phyloP scores from a whole-genome alignment of 1,140 invertebrate genomes.

The Patella vulgata region DNA sequence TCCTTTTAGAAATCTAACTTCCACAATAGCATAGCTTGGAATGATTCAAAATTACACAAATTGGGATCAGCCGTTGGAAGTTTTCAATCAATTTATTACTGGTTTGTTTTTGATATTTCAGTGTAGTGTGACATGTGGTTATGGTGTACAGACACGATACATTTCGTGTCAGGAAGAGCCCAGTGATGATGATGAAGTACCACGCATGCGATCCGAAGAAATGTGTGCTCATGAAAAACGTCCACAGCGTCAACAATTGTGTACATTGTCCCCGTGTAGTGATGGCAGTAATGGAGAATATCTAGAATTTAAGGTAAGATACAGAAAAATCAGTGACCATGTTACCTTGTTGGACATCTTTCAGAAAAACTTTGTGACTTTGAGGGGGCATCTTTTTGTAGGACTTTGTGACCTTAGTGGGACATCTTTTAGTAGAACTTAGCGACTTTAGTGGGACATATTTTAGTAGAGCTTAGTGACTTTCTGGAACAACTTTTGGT shows the following conservation, averaged over 20 bases:
- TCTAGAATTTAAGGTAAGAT: too few species aligned
- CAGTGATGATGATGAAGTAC: not conserved
- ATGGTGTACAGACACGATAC: constrained; percentile 27
- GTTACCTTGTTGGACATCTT: too few species aligned
- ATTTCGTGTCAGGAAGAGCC: constrained; percentile 32
- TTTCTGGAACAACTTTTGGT: too few species aligned
- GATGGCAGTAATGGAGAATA: constrained; percentile 17
- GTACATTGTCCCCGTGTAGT: constrained; percentile 15
- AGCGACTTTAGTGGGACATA: too few species aligned
- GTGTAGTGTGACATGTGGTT: constrained; percentile 40
- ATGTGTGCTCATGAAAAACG: constrained; percentile 1
- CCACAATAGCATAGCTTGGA: not conserved
- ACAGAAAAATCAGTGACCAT: too few species aligned
- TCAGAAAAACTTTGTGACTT: too few species aligned
- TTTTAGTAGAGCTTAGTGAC: too few species aligned
- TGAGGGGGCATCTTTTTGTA: too few species aligned
- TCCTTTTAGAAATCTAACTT: too few species aligned
- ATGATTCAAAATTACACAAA: not conserved
- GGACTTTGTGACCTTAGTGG: too few species aligned
- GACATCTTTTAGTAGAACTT: too few species aligned
- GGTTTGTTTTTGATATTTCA: constrained; percentile 15
- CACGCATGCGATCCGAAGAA: too few species aligned
- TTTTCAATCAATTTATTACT: not conserved
- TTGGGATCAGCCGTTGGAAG: not conserved
- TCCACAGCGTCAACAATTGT: constrained; percentile 1